phyloP scores from a whole-genome alignment of 2,888 invertebrate species.

The Anticlea derivata region DNA sequence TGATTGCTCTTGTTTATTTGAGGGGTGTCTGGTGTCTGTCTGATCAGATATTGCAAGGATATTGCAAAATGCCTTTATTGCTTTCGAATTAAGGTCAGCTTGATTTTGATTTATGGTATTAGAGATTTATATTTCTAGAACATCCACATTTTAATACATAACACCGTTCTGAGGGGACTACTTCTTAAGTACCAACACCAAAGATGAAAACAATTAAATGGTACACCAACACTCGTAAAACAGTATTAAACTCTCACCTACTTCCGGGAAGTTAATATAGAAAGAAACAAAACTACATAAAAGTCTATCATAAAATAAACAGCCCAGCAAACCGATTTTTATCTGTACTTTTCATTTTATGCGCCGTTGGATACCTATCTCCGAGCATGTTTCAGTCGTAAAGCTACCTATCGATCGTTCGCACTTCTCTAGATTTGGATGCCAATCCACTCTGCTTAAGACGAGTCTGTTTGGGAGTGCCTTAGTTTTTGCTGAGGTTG shows the following conservation, averaged over 20 bases:
- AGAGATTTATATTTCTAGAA: no score
- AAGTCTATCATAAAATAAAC: slow-evolving; percentile 35
- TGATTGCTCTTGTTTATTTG: slow-evolving; percentile 32
- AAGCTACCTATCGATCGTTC: slow-evolving; percentile 42
- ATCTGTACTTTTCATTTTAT: slow-evolving; percentile 43
- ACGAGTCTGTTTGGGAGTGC: slow-evolving; percentile 36
- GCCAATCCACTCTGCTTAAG: slow-evolving; percentile 37
- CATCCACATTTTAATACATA: no score
- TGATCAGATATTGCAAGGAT: slow-evolving; percentile 7
- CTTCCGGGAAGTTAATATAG: slow-evolving; percentile 21
- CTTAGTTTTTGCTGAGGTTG: slow-evolving; percentile 29
- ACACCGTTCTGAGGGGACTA: no score
- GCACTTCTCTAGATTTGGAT: slow-evolving; percentile 38
- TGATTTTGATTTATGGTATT: not conserved
- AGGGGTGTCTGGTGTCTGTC: slow-evolving; percentile 5
- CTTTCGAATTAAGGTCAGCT: slow-evolving; percentile 5
- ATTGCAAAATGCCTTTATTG: not conserved
- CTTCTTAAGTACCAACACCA: not conserved
- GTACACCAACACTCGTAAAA: slow-evolving; percentile 14
- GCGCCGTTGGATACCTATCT: slow-evolving; percentile 45
- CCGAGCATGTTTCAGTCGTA: slow-evolving; percentile 44
- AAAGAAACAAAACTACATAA: slow-evolving; percentile 32
- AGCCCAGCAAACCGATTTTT: slow-evolving; percentile 35
- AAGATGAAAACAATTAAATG: slow-evolving; percentile 8
- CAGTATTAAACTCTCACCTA: slow-evolving; percentile 10